These are phyloP conservation scores for Dysmachus trigonus DNA, from an alignment of 2,888 invertebrate genomes.

Conservation along the genomic window DNA sequence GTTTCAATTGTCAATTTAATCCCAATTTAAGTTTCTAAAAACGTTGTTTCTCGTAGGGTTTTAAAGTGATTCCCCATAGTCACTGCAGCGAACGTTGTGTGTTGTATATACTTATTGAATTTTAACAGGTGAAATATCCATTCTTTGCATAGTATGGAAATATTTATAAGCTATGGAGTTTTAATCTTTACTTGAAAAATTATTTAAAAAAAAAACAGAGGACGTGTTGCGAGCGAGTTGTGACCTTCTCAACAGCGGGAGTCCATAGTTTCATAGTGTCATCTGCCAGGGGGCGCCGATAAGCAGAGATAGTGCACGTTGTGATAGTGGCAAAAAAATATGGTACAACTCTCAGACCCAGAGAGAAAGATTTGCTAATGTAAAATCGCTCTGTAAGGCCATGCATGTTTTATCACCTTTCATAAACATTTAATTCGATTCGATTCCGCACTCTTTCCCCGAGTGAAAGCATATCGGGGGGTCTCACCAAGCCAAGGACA, in stretches of 20 bases:
- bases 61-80: neutral
- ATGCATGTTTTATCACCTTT: neutral
- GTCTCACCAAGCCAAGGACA: neutral
- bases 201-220: neutral
- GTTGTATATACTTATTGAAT: neutral
- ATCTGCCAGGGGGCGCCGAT: neutral
- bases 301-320: neutral
- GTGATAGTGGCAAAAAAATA: neutral
- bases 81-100: neutral
- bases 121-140: neutral
- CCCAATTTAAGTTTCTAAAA: neutral
- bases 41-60: neutral
- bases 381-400: neutral
- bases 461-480: neutral
- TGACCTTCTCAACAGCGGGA: neutral
- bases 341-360: neutral
- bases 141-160: neutral
- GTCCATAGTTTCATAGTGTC: neutral
- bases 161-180: neutral
- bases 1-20: slow-evolving; percentile 36
- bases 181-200: neutral
- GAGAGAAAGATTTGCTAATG: neutral
- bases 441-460: neutral
- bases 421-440: neutral
- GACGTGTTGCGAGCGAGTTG: neutral